phyloP scores from a whole-genome alignment of 2,888 invertebrate genomes.

The Drosophila paracracens region DNA sequence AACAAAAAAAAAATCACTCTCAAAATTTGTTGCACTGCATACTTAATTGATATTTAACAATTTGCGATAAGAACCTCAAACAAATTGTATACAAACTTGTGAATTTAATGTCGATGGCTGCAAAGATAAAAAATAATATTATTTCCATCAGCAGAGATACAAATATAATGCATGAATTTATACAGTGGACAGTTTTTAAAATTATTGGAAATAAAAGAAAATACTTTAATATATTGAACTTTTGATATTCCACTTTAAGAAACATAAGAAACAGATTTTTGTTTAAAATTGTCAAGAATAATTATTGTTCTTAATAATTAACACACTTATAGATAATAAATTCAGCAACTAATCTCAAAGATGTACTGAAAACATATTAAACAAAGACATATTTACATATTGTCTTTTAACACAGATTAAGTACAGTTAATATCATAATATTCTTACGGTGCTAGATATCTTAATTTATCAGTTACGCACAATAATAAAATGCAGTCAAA shows the following conservation, averaged over 20 bases:
- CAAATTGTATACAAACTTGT: background rate
- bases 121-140: background rate
- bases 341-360: background rate
- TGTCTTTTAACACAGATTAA: background rate
- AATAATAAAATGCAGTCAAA: background rate
- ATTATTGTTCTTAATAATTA: background rate
- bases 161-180: background rate
- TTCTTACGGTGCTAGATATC: background rate
- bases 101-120: background rate
- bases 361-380: background rate
- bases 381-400: background rate
- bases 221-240: background rate
- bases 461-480: background rate
- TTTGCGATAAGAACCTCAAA: background rate
- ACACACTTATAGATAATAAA: background rate
- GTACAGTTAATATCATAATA: background rate
- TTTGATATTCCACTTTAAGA: background rate
- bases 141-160: background rate
- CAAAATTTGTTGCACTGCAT: background rate
- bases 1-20: background rate
- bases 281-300: background rate
- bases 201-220: background rate
- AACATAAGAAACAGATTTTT: background rate
- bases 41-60: background rate
- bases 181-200: rapidly evolving